These are phyloP conservation scores for Cichladusa arquata DNA, from an alignment of 2,113 vertebrate genomes.

Conservation along the genomic window DNA sequence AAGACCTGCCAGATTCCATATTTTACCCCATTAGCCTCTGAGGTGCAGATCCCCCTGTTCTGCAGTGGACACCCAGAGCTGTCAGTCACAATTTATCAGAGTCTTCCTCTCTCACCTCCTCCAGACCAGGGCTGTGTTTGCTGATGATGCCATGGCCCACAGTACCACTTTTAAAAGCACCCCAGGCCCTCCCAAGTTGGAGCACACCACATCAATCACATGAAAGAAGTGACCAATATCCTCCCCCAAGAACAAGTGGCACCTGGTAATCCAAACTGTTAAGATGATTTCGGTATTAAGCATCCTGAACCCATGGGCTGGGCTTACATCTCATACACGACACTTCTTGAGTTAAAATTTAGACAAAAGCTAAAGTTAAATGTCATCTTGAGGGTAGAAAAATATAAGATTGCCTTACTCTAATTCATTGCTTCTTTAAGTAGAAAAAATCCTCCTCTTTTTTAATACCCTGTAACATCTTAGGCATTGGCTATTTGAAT, in stretches of 20 bases:
- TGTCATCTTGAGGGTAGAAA: background rate
- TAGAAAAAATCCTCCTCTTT: background rate
- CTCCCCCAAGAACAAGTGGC: background rate
- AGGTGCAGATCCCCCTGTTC: conserved; percentile 3
- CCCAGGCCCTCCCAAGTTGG: background rate
- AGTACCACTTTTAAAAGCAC: background rate
- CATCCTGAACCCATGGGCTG: background rate
- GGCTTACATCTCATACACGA: background rate
- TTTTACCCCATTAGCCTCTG: background rate
- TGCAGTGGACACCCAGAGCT: background rate
- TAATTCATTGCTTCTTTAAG: background rate
- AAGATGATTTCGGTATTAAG: background rate
- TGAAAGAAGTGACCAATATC: background rate
- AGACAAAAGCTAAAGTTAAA: background rate
- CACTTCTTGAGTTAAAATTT: background rate
- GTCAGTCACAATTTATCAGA: background rate
- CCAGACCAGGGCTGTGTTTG: background rate
- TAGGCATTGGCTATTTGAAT: background rate
- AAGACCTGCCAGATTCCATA: background rate
- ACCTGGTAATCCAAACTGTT: background rate
- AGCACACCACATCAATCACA: background rate
- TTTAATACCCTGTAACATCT: background rate
- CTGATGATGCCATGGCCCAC: background rate
- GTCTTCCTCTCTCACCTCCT: background rate
- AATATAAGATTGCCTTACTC: background rate